Percentiles rank a stretch among this genome's conserved stretches.
phyloP scores from a whole-genome alignment of 2,888 invertebrate genomes.

The Drosophila helvetica region DNA sequence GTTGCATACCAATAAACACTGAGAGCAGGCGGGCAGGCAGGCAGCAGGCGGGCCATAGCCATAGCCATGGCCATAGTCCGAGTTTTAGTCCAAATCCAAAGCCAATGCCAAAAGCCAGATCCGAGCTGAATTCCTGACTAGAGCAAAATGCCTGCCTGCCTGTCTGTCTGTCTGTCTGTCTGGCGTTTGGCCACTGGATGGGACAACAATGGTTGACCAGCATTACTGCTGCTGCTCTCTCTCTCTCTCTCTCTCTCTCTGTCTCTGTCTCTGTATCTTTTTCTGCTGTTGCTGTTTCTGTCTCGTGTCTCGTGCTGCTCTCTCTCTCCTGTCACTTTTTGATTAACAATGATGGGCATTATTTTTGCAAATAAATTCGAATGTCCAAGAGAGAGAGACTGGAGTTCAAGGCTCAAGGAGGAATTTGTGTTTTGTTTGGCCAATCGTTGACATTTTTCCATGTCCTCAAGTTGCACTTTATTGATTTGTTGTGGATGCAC shows the following conservation, averaged over 20 bases:
- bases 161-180: constrained; percentile 18
- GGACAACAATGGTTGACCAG: constrained; percentile 64
- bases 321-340: constrained; percentile 42
- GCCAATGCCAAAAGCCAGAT: constrained; percentile 36
- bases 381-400: constrained; percentile 1
- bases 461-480: constrained; percentile 69
- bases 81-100: not conserved
- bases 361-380: constrained; percentile 73
- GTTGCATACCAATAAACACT: constrained; percentile 56
- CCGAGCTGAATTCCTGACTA: constrained; percentile 51
- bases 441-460: constrained; percentile 57
- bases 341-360: constrained; percentile 80
- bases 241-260: constrained; percentile 1
- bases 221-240: constrained; percentile 21
- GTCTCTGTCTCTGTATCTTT: no score
- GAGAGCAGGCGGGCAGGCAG: constrained; percentile 17
- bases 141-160: constrained; percentile 44
- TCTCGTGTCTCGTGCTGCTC: not conserved
- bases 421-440: constrained; percentile 35
- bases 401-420: constrained; percentile 14
- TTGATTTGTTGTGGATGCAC: constrained; percentile 58
- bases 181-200: constrained; percentile 40
- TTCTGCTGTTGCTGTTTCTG: constrained; percentile 5
- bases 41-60: not conserved
- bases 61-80: not conserved